Evolutionary conservation across 2,113 vertebrate species (phyloP).

Genomic region (Tichodroma muraria): DNA sequence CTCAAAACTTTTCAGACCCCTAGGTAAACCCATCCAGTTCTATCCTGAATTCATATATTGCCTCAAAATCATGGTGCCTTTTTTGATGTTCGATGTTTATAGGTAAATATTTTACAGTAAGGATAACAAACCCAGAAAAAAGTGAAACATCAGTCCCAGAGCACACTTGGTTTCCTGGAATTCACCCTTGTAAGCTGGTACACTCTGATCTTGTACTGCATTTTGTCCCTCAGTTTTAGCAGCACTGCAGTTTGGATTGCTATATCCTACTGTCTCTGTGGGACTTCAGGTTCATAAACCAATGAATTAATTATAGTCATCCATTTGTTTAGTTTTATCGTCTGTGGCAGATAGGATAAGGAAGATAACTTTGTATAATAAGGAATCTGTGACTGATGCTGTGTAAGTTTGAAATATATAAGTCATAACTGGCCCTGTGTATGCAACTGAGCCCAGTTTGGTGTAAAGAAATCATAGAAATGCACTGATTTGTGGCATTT

Average conservation of each 20-base stretch:
- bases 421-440: neutral
- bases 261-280: neutral
- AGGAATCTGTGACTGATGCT: neutral
- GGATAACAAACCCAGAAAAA: neutral
- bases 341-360: constrained; percentile 1
- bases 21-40: neutral
- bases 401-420: neutral
- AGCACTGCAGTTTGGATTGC: neutral
- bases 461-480: neutral
- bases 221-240: neutral
- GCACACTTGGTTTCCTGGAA: neutral
- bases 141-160: neutral
- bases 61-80: neutral
- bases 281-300: constrained; percentile 14
- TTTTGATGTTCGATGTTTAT: neutral
- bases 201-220: neutral
- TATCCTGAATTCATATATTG: neutral
- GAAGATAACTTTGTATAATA: constrained; percentile 28
- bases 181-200: neutral
- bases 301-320: constrained; percentile 24
- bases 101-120: neutral
- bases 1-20: neutral
- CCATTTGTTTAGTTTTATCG: constrained; percentile 17
- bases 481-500: neutral
- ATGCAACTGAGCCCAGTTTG: neutral